A percentile compares a stretch with the other conserved stretches of the same genome.
Conservation (phyloP, 1,140 invertebrate species). For the Drosophila punjabiensis region DNA sequence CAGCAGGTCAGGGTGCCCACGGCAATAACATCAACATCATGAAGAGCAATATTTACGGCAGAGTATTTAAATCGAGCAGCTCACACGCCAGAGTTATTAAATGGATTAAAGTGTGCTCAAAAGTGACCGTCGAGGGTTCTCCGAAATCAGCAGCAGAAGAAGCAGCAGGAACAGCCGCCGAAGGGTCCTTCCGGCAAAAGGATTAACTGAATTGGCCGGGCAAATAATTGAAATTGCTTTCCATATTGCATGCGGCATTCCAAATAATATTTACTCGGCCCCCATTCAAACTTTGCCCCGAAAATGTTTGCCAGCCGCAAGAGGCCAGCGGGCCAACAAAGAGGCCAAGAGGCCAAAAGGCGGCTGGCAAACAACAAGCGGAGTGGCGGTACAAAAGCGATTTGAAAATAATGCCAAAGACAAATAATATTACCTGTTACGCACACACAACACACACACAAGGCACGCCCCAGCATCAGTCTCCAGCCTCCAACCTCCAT, state of each 20-base stretch:
- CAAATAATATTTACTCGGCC: constrained; percentile 64
- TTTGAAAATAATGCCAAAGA: constrained; percentile 83
- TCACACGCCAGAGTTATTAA: constrained; percentile 58
- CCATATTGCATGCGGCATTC: constrained; percentile 25
- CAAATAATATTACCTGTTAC: constrained; percentile 83
- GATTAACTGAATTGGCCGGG: constrained; percentile 62
- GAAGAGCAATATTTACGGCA: constrained; percentile 29
- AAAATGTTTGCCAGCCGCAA: constrained; percentile 41
- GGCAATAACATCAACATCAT: constrained; percentile 3
- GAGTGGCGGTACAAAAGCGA: constrained; percentile 67
- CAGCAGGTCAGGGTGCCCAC: constrained; percentile 38
- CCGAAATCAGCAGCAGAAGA: constrained; percentile 19
- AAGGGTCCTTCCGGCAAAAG: constrained; percentile 36
- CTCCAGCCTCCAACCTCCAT: not conserved
- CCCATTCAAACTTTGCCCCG: constrained; percentile 65
- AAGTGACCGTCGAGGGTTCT: constrained; percentile 47
- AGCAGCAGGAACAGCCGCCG: constrained; percentile 3
- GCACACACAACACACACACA: constrained; percentile 36
- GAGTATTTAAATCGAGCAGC: constrained; percentile 69
- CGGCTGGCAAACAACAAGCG: constrained; percentile 65
- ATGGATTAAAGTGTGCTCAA: constrained; percentile 66
- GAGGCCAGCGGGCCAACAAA: constrained; percentile 7
- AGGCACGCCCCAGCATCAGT: not conserved
- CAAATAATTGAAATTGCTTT: constrained; percentile 71
- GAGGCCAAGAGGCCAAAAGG: constrained; percentile 52